A percentile compares a stretch with the other conserved stretches of the same genome.
Conservation (phyloP, 2,888 invertebrate species). For the Ecliptopera silaceata region DNA sequence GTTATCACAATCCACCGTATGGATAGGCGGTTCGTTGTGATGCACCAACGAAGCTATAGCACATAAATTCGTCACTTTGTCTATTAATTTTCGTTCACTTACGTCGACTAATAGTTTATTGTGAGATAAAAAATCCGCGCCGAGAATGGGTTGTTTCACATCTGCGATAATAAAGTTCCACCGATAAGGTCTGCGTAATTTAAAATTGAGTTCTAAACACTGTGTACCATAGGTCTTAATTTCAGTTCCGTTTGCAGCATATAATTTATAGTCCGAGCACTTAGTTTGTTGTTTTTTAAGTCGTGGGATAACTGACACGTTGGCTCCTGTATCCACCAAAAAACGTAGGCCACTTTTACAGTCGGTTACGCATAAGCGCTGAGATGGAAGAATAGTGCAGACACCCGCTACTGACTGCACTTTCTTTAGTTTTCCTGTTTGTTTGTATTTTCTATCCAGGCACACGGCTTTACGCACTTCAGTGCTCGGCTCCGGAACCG, state of each 20-base stretch:
- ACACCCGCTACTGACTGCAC: not conserved
- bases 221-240: constrained; percentile 30
- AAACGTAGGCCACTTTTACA: constrained; percentile 1
- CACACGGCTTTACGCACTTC: not conserved
- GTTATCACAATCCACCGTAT: too few relatives aligned
- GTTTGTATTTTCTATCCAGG: too few relatives aligned
- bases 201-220: constrained; percentile 31
- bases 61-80: constrained; percentile 28
- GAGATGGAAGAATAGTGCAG: too few relatives aligned
- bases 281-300: too few relatives aligned
- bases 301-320: constrained; percentile 24
- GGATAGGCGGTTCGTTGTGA: too few relatives aligned
- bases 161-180: constrained; percentile 38
- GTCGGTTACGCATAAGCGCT: constrained; percentile 8
- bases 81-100: constrained; percentile 23
- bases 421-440: not conserved
- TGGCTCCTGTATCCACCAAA: constrained; percentile 30
- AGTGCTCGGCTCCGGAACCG: not conserved
- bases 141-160: constrained; percentile 38
- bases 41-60: not conserved
- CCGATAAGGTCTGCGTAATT: constrained; percentile 30
- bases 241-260: constrained; percentile 31
- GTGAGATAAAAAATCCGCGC: constrained; percentile 39
- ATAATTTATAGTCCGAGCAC: constrained; percentile 31
- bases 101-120: constrained; percentile 37